These are phyloP conservation scores for Listronotus bonariensis DNA, from an alignment of 1,140 invertebrate species.

Conservation along the genomic window DNA sequence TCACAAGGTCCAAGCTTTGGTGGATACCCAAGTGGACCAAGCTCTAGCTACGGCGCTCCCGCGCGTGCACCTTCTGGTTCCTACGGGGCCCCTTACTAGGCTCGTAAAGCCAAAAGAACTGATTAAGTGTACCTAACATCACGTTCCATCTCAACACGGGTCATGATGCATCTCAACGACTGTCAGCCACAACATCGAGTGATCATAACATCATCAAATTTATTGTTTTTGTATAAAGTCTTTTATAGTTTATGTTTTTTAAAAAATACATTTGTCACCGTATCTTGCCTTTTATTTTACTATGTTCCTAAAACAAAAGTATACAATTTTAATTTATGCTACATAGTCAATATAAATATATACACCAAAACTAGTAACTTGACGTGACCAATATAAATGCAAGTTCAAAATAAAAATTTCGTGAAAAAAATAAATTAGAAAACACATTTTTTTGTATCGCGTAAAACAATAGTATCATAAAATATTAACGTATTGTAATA, in stretches of 20 bases:
- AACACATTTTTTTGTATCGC: too few relatives aligned
- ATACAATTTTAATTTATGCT: too few relatives aligned
- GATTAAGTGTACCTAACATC: conserved; percentile 47
- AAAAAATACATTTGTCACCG: conserved; percentile 59
- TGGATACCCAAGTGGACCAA: conserved; percentile 63
- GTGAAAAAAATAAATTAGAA: too few relatives aligned
- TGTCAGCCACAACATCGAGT: conserved; percentile 41
- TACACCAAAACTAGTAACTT: too few relatives aligned
- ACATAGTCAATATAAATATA: too few relatives aligned
- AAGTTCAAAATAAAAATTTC: too few relatives aligned
- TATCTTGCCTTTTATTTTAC: conserved; percentile 33
- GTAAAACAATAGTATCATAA: too few relatives aligned
- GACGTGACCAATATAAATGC: too few relatives aligned
- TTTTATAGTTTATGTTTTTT: conserved; percentile 55
- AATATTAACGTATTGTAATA: too few relatives aligned
- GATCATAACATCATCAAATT: conserved; percentile 45
- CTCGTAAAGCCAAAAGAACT: conserved; percentile 44
- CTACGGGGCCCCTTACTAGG: conserved; percentile 63
- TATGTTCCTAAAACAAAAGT: background rate
- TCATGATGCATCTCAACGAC: conserved; percentile 54
- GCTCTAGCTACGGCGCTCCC: conserved; percentile 46
- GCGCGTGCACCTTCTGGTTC: conserved; percentile 59
- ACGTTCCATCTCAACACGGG: conserved; percentile 51
- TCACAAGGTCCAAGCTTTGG: conserved; percentile 54
- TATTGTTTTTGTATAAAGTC: conserved; percentile 57